Evolutionary conservation across 2,797 vertebrate genomes (phyloP).

Genomic region (Amazona ochrocephala): DNA sequence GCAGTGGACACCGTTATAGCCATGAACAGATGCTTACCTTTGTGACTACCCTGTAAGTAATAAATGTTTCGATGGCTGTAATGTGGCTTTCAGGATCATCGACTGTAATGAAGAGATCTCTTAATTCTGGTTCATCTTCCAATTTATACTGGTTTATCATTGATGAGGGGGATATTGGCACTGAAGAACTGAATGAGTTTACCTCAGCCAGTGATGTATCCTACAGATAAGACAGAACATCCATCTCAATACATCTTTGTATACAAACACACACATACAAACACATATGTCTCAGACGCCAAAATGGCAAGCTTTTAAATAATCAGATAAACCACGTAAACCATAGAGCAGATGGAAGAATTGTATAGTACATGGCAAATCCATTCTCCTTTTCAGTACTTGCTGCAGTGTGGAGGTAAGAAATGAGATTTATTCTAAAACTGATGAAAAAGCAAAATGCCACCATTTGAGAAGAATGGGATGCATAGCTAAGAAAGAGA

Average conservation of each 20-base stretch:
- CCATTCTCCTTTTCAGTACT: neutral
- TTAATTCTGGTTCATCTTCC: conserved; percentile 83
- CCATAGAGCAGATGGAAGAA: neutral
- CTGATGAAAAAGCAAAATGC: neutral
- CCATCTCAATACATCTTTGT: neutral
- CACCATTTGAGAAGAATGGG: neutral
- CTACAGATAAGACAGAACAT: conserved; percentile 73
- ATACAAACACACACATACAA: neutral
- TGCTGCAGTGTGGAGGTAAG: neutral
- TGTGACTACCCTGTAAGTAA: conserved; percentile 90
- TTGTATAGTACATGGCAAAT: neutral
- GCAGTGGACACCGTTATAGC: neutral
- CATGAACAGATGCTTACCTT: conserved; percentile 79
- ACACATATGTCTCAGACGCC: neutral
- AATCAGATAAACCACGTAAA: neutral
- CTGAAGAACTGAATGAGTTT: conserved; percentile 79
- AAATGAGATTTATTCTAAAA: neutral
- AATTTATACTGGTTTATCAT: conserved; percentile 94
- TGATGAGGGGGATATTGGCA: conserved; percentile 88
- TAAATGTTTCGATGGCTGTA: conserved; percentile 94
- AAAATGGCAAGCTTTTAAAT: neutral
- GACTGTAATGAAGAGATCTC: conserved; percentile 91
- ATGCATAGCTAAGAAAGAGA: neutral
- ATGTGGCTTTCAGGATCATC: conserved; percentile 94
- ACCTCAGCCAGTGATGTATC: conserved; percentile 82